Evolutionary conservation across 2,888 invertebrate genomes (phyloP), one percentile per base, ranked within the genome.

Genomic region (Agrochola macilenta): DNA sequence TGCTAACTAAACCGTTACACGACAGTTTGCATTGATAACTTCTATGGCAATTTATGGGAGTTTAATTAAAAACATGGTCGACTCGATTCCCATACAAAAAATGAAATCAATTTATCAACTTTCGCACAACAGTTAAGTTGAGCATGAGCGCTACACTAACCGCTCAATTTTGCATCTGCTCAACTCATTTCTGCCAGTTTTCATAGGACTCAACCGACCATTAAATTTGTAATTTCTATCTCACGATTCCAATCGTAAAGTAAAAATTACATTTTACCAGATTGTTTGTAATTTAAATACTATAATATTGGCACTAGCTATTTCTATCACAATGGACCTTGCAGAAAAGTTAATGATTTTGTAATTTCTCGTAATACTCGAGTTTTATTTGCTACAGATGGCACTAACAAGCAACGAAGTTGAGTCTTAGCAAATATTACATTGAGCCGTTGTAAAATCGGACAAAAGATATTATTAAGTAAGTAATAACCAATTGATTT

Each of bases 311-410:
- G 96, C 96, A 96, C 96, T 95, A 95, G 90, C 94, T 95, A 94
- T 92, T 82, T 91, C 94, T 95, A 95, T 96, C 96, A 95, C 95
- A 95, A 92, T 92, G 89, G 92, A 95, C 93, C 93, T 94, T 94
- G 93, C 93, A 90, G 90, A 90, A 87, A 80, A 88, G 74, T 83
- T 84, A 74, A 81, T 86, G 57, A 49, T 14, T 78, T 87, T 88
- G 46, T 82, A 75, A 65, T 65, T 78, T 83, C 81, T 85, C 74
- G 79, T 63, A 54, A 71, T 76, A 78, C 72, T 79, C 66, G 86
- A 89, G 85, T 81, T 76, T 82, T 85, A 57, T 76, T 69, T 58
- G 35, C 75, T 74, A 81, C 52, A 76, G 80, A 85, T 85, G 87
- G 88, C 89, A 87, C 86, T 83, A 83, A 73, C 5, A 76, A 87